A percentile compares a stretch with the other conserved stretches of the same genome.
Evolutionary conservation across 2,888 invertebrate genomes (phyloP).

Genomic region (Andrena camellia): DNA sequence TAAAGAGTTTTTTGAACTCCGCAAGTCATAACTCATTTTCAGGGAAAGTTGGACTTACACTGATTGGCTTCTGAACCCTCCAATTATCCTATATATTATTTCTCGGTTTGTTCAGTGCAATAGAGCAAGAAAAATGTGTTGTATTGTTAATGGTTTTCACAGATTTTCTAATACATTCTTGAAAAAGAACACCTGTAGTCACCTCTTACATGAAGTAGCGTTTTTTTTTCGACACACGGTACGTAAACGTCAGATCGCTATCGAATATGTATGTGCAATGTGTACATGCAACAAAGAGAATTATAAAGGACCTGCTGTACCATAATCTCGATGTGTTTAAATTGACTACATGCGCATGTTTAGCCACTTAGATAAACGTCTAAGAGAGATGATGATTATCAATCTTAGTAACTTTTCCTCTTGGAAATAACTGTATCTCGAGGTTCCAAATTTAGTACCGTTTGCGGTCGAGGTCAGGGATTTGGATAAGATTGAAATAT

Average conservation of each 20-base stretch:
- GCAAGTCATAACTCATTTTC: no score
- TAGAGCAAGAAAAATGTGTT: no score
- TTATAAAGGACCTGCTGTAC: conserved; percentile 11
- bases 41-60: no score
- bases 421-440: neutral
- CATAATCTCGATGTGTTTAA: conserved; percentile 31
- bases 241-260: conserved; percentile 11
- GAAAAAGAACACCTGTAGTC: neutral
- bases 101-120: no score
- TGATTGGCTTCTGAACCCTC: no score
- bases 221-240: conserved; percentile 4
- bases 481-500: no score
- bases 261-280: conserved; percentile 12
- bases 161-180: neutral
- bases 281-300: conserved; percentile 15
- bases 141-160: no score
- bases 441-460: neutral
- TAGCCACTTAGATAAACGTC: conserved; percentile 18
- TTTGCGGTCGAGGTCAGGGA: no score
- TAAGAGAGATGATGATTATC: conserved; percentile 12
- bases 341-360: conserved; percentile 14
- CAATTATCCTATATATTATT: no score
- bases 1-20: no score
- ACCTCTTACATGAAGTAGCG: neutral
- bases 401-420: neutral